phyloP scores from a whole-genome alignment of 2,113 vertebrate genomes.

The Neolamprologus falcicula region DNA sequence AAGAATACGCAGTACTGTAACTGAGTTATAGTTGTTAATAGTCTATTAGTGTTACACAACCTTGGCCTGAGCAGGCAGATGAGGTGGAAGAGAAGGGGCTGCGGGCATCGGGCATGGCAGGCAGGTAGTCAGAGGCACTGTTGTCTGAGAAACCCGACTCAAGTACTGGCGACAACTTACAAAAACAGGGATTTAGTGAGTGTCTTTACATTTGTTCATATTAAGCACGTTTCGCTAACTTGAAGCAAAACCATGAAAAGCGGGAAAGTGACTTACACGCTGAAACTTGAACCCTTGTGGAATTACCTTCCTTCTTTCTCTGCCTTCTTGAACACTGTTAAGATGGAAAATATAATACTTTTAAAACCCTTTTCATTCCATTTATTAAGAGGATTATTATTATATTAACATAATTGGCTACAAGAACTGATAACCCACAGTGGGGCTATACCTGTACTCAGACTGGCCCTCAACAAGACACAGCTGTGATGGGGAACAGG shows the following conservation, averaged over 20 bases:
- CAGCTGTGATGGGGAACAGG: constrained; percentile 68
- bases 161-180: constrained; percentile 68
- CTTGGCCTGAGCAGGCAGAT: constrained; percentile 40
- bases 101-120: background rate
- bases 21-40: background rate
- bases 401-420: background rate
- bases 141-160: constrained; percentile 63
- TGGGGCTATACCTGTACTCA: constrained; percentile 45
- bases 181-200: background rate
- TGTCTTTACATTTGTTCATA: background rate
- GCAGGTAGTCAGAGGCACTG: constrained; percentile 53
- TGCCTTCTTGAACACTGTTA: constrained; percentile 56
- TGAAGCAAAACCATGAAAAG: background rate
- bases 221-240: background rate
- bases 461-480: constrained; percentile 68
- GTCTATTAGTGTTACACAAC: background rate
- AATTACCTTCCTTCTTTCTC: constrained; percentile 56
- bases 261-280: constrained; percentile 44
- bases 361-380: background rate
- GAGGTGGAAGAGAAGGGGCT: constrained; percentile 46
- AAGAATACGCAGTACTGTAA: background rate
- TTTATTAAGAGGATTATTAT: background rate
- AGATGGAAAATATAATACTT: background rate
- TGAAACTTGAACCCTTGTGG: constrained; percentile 44
- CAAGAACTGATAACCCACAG: background rate